Base-by-base conservation (phyloP, 2,797 vertebrate genomes). In the Pangasius djambal region DNA sequence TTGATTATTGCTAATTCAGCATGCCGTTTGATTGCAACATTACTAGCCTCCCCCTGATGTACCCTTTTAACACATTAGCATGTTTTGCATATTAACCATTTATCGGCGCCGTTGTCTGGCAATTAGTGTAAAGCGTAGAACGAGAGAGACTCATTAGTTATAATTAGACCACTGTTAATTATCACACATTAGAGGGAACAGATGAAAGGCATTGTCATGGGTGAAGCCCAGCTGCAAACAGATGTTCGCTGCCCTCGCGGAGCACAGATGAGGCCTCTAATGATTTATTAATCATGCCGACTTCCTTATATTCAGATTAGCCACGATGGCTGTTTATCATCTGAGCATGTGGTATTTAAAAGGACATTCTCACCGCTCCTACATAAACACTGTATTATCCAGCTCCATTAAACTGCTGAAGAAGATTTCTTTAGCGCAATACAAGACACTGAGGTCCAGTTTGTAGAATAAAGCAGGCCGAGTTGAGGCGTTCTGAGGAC, bases 1-100 rank as follows among this genome's bases (percentile, higher is more conserved):
- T 96, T 97, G 97, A 97, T 97, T 97, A 96, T 94, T 94, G 95
- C 95, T 96, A 96, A 97, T 97, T 97, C 97, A 95, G 96, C 96
- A 97, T 97, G 96, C 93, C 89, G 94, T 95, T 95, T 93, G 90
- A 92, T 90, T 85, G 84, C 78, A 34, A 79, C 85, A 55, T 89
- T 34, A 81, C 87, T 78, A 87, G 88, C 79, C 79, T 61, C 34
- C 86, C 86, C 89, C 79, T 89, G 89, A 90, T 75, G 90, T 89
- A 77, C 87, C 91, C 91, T 87, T 91, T 91, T 90, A 88, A 83
- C 69, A 13, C 87, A 91, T 91, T 91, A 89, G 87, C 89, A 90
- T 92, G 90, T 90, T 90, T 89, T 59, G 86, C 85, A 91, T 91
- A 86, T 88, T 90, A 88, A 87, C 89, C 89, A 88, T 93, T 92